Evolutionary conservation across 2,888 invertebrate genomes (phyloP).

Genomic region (Hirtodrosophila cameraria): DNA sequence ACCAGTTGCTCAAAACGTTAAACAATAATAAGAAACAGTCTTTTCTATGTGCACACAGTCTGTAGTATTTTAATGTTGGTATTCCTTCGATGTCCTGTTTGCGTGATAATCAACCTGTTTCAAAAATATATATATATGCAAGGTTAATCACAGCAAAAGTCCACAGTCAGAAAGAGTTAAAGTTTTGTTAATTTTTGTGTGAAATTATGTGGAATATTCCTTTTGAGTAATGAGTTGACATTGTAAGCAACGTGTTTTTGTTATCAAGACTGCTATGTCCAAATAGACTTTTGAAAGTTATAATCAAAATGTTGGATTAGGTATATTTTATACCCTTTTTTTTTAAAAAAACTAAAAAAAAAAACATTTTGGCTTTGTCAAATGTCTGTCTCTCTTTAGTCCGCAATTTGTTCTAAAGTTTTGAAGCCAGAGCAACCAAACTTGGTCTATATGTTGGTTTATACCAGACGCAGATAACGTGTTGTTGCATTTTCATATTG

Average conservation of each 20-base stretch:
- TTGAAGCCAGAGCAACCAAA: too few species aligned
- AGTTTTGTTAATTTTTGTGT: conserved; percentile 27
- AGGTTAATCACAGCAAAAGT: not conserved
- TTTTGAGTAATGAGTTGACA: conserved; percentile 22
- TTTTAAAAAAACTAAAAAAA: too few species aligned
- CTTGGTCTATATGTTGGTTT: too few species aligned
- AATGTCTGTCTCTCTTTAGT: too few species aligned
- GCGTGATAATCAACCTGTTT: not conserved
- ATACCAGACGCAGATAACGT: too few species aligned
- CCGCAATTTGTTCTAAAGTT: too few species aligned
- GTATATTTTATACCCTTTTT: too few species aligned
- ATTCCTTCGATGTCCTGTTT: not conserved
- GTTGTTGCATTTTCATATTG: too few species aligned
- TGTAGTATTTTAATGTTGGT: not conserved
- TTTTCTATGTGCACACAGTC: not conserved
- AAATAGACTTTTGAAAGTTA: not conserved
- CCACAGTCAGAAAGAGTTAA: conserved; percentile 9
- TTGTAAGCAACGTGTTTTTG: not conserved
- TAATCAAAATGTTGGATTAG: too few species aligned
- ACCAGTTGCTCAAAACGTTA: conserved; percentile 13
- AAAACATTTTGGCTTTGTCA: too few species aligned
- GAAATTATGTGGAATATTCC: conserved; percentile 4
- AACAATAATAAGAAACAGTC: not conserved
- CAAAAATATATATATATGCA: not conserved
- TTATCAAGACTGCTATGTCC: conserved; percentile 24